Conservation (phyloP, 2,888 invertebrate genomes). For the Pterobdella sp. region DNA sequence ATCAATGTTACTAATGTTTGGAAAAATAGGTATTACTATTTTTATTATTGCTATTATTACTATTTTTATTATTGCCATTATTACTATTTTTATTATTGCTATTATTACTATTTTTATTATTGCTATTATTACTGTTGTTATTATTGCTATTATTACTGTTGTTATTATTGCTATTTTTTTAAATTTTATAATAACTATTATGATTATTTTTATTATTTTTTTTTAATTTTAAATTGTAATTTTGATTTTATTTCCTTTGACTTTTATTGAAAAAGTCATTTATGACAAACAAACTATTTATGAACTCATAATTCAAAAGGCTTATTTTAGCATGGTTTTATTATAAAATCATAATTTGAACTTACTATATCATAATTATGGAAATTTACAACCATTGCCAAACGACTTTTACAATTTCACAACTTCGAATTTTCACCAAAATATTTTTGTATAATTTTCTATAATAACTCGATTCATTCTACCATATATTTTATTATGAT, state of each 20-base stretch:
- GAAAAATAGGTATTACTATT: not conserved
- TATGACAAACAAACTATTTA: too few species aligned
- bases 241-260: not conserved
- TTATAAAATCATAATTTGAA: too few species aligned
- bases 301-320: too few species aligned
- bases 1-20: not conserved
- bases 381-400: too few species aligned
- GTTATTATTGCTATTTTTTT: not conserved
- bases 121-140: not conserved
- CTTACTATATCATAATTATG: too few species aligned
- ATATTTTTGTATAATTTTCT: too few species aligned
- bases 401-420: too few species aligned
- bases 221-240: not conserved
- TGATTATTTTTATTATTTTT: not conserved
- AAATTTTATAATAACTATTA: not conserved
- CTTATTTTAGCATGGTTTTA: too few species aligned
- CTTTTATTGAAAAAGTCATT: too few species aligned
- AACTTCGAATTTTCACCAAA: too few species aligned
- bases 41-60: not conserved
- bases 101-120: not conserved
- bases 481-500: too few species aligned
- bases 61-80: not conserved
- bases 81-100: not conserved
- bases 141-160: not conserved
- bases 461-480: too few species aligned